Percentiles rank a stretch among this genome's conserved stretches.
Conservation (phyloP, 2,888 invertebrate genomes). For the Sphaerophoria rueppellii region DNA sequence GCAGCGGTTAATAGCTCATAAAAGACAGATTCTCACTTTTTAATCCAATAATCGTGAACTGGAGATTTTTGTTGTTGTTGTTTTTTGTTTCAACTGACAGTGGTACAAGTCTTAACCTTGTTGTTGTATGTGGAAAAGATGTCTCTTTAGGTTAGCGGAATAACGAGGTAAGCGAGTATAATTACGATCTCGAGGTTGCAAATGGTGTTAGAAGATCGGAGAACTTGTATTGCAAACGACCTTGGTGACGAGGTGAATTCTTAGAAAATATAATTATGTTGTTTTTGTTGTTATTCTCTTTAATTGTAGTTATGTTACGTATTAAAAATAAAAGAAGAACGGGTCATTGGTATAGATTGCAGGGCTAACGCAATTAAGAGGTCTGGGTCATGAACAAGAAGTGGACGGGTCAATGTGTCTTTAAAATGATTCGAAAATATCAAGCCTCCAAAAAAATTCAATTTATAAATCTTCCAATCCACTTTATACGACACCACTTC, state of each 20-base stretch:
- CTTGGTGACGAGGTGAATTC: constrained; percentile 34
- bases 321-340: too few relatives aligned
- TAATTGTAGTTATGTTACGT: too few relatives aligned
- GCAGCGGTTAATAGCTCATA: neutral
- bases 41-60: constrained; percentile 45
- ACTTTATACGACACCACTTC: too few relatives aligned
- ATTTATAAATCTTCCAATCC: too few relatives aligned
- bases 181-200: constrained; percentile 62
- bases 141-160: constrained; percentile 22
- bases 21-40: constrained; percentile 25
- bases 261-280: neutral
- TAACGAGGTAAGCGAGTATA: constrained; percentile 50
- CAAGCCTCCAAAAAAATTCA: too few relatives aligned
- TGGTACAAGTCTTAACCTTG: constrained; percentile 1
- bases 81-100: neutral
- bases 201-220: constrained; percentile 37
- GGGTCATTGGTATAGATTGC: too few relatives aligned
- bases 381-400: too few relatives aligned
- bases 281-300: too few relatives aligned
- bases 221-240: constrained; percentile 39
- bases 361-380: too few relatives aligned
- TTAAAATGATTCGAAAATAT: too few relatives aligned
- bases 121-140: constrained; percentile 15
- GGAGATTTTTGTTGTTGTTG: constrained; percentile 3
- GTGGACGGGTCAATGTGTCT: too few relatives aligned